phyloP scores from a whole-genome alignment of 2,113 vertebrate species.

The Theristicus caerulescens region DNA sequence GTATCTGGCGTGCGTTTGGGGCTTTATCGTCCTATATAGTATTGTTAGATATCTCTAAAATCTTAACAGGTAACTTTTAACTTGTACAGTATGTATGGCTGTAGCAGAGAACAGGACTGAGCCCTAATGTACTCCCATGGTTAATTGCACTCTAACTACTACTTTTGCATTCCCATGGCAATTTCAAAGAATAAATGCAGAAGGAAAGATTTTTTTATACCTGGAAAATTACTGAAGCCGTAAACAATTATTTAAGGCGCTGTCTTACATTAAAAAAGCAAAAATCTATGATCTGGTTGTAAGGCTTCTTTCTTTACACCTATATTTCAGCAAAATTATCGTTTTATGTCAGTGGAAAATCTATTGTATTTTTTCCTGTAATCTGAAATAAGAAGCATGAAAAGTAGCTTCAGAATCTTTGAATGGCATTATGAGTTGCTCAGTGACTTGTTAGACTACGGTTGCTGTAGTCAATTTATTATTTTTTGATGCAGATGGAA shows the following conservation, averaged over 20 bases:
- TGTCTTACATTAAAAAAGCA: neutral
- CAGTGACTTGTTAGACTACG: neutral
- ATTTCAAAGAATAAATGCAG: neutral
- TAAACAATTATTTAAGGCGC: neutral
- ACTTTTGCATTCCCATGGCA: conserved; percentile 12
- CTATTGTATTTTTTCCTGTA: neutral
- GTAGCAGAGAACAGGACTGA: neutral
- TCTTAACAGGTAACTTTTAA: neutral
- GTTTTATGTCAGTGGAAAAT: neutral
- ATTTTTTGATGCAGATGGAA: neutral
- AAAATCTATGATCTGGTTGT: neutral
- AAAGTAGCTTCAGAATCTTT: neutral
- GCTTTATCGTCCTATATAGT: neutral
- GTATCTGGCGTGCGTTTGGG: neutral
- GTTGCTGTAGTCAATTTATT: neutral
- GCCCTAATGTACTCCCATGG: neutral
- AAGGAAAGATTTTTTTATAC: neutral
- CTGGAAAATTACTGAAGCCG: neutral
- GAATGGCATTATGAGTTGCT: neutral
- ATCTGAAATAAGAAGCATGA: neutral
- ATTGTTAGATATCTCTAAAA: neutral
- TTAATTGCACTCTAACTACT: conserved; percentile 28
- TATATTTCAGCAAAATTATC: neutral
- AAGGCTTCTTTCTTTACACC: neutral
- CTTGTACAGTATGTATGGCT: neutral